Percentiles rank a stretch among this genome's conserved stretches.
phyloP scores from a whole-genome alignment of 1,140 invertebrate species.

The Choristoneura fumiferana region DNA sequence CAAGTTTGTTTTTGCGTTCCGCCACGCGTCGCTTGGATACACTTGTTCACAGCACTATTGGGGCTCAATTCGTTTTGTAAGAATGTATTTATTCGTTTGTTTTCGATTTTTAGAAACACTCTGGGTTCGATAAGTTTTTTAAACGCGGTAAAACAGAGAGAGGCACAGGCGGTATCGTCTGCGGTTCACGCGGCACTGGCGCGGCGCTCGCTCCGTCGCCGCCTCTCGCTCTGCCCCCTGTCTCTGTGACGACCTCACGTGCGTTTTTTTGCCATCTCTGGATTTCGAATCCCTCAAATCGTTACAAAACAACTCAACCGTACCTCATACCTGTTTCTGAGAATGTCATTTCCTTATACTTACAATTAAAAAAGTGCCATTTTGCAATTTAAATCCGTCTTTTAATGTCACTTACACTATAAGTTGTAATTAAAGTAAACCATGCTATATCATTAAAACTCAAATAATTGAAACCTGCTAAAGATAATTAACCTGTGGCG shows the following conservation, averaged over 20 bases:
- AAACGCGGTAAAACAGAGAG: conserved; percentile 33
- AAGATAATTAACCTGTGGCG: too few relatives aligned
- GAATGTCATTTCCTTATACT: conserved; percentile 8
- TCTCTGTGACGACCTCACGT: conserved; percentile 52
- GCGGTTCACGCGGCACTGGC: conserved; percentile 64
- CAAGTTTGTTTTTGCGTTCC: conserved; percentile 60
- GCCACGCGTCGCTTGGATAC: conserved; percentile 51
- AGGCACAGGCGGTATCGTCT: conserved; percentile 39
- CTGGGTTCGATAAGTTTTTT: conserved; percentile 40
- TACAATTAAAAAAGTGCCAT: too few relatives aligned
- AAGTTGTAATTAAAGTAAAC: too few relatives aligned
- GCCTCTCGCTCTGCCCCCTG: conserved; percentile 56
- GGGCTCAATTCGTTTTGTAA: conserved; percentile 39
- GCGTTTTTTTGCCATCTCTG: conserved; percentile 47
- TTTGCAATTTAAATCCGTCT: not conserved
- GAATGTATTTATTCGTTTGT: conserved; percentile 33
- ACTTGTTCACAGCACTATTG: conserved; percentile 62
- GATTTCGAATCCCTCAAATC: conserved; percentile 36
- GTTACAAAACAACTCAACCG: conserved; percentile 22
- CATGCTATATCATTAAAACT: too few relatives aligned
- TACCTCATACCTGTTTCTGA: conserved; percentile 22
- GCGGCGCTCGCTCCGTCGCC: conserved; percentile 27
- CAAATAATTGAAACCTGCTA: too few relatives aligned
- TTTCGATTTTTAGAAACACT: conserved; percentile 37
- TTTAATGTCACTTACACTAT: too few relatives aligned